Base-by-base conservation (phyloP, 2,113 vertebrate genomes). In the Lasiurus cinereus region DNA sequence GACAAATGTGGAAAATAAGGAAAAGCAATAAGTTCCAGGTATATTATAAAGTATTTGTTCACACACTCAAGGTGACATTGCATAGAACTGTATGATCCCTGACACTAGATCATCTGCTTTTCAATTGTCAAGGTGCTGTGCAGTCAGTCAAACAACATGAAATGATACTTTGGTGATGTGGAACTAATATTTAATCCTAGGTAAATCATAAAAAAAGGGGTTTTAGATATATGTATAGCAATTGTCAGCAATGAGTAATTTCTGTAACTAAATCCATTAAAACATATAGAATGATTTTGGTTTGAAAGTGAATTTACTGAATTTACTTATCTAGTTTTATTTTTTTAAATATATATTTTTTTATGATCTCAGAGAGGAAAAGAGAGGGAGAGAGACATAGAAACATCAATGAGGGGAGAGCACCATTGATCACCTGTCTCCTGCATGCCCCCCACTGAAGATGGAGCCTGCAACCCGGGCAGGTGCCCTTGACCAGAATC, bases 41-140 rank as follows among this genome's bases (percentile, higher is more conserved):
- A 43, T 80, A 74, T 27, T 80, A 52, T 59, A 83, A 56, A 67
- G 10, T 69, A 46, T 59, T 50, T 93, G 78, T 87, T 95, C 67
- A 95, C 16, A 90, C 2, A 83, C 29, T 78, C 39, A 94, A 95
- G 54, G 79, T 96, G 86, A 95, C 92, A 90, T 56, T 76, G 84
- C 66, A 79, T 5, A 74, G 4, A 87, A 5, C 6, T 21, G 43
- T 39, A 52, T 0, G 43, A 19, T 52, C 39, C 48, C 19, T 77
- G 59, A 66, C 46, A 83, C 11, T 43, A 83, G n/a, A n/a, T 78
- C 67, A 89, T 8, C 83, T 67, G 76, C 18, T 90, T 95, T 56
- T 86, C 33, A 83, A 5, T 77, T 87, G 72, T 87, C 46, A 62
- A 72, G 87, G 12, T 56, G 8, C 5, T 31, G 1, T 64, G 14